These are phyloP conservation scores for Drosophila ambigua DNA, from an alignment of 1,140 invertebrate species.

Conservation along the genomic window DNA sequence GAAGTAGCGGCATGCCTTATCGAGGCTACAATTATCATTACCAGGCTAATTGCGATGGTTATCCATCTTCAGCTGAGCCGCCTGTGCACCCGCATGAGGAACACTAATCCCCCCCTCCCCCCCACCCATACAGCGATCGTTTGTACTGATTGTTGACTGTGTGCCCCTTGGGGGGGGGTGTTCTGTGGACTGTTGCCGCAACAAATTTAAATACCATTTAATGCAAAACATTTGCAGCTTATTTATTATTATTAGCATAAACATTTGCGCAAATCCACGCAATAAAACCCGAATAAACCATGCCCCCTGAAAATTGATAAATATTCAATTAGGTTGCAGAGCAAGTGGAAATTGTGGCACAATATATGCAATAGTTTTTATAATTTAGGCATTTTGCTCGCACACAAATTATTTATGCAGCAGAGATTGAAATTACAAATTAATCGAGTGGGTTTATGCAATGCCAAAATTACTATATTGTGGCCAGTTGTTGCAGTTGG, in stretches of 20 bases:
- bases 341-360: slow-evolving; percentile 18
- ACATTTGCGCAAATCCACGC: slow-evolving; percentile 1
- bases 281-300: slow-evolving; percentile 6
- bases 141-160: too few species aligned
- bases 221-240: slow-evolving; percentile 45
- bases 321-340: slow-evolving; percentile 68
- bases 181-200: slow-evolving; percentile 8
- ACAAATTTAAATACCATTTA: slow-evolving; percentile 50
- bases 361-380: slow-evolving; percentile 51
- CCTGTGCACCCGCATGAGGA: slow-evolving; percentile 1
- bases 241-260: slow-evolving; percentile 72
- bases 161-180: too few species aligned
- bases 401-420: slow-evolving; percentile 16
- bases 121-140: too few species aligned
- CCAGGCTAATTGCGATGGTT: slow-evolving; percentile 66
- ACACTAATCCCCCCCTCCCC: too few species aligned
- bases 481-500: slow-evolving; percentile 8
- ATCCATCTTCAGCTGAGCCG: slow-evolving; percentile 49
- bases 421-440: slow-evolving; percentile 69
- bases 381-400: slow-evolving; percentile 36
- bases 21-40: slow-evolving; percentile 67
- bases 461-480: slow-evolving; percentile 32
- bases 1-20: slow-evolving; percentile 15
- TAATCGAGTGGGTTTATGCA: slow-evolving; percentile 59
- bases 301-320: slow-evolving; percentile 53